Base-by-base conservation (phyloP, 2,113 vertebrate genomes). In the Nanorana parkeri region DNA sequence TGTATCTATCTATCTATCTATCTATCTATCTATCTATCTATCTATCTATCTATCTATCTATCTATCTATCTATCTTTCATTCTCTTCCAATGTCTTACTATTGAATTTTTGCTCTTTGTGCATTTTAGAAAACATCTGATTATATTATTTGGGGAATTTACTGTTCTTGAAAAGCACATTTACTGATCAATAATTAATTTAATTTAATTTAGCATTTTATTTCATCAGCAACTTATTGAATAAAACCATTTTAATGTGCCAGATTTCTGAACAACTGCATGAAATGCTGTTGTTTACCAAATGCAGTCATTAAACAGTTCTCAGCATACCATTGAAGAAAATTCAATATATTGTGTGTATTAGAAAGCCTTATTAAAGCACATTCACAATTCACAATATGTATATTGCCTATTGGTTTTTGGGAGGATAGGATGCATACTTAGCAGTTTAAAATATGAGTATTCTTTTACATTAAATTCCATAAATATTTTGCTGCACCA, bases 181-280 rank as follows among this genome's bases (percentile, higher is more conserved):
- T 23, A 8, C 23, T 17, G 20, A 71, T 71, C 47, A 71, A 71
- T 71, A 71, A 51, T 36, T n/a, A n/a, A n/a, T n/a, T 36, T 36
- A 71, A 52, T 8, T 17, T 54, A 54, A 4, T 58, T 58, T 56
- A 58, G 32, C 10, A 15, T 58, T 72, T 29, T 56, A 29, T 28
- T 58, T 32, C 58, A 60, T 69, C 36, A 69, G 52, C 60, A 29
- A 75, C 55, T 75, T 20, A 74, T 26, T 36, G 55, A 60, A 75
- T 74, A 29, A 75, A 32, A 75, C 36, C 55, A 75, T 75, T 60
- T 75, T 75, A 75, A 75, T 36, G 55, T 41, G 55, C 72, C 55
- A 75, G 29, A 29, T 55, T 36, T 56, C 60, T 24, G 32, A n/a
- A 41, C 28, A 47, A n/a, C 3, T 17, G 28, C 5, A 26, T 20